A percentile compares a stretch with the other conserved stretches of the same genome.
phyloP scores from a whole-genome alignment of 2,797 vertebrate genomes.

The Dendrocincla fuliginosa region DNA sequence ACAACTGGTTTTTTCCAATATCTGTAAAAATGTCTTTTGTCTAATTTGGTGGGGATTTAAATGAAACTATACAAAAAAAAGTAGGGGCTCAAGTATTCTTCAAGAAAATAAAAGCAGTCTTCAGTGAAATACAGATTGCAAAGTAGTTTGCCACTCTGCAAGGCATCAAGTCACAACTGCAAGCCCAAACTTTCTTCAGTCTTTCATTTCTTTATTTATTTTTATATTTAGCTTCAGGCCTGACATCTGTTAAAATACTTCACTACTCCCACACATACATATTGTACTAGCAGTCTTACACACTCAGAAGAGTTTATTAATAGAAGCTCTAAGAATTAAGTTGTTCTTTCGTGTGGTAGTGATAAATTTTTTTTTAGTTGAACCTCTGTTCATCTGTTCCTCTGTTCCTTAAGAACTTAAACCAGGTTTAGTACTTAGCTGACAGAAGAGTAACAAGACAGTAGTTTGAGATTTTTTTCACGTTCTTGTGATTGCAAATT shows the following conservation, averaged over 20 bases:
- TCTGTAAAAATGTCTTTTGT: conserved; percentile 18
- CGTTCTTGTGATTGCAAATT: conserved; percentile 60
- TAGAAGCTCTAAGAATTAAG: conserved; percentile 48
- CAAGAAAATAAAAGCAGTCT: background rate
- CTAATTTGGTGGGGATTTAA: background rate
- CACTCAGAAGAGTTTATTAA: conserved; percentile 20
- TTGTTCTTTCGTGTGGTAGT: conserved; percentile 10
- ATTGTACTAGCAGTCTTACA: background rate
- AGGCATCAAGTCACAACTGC: background rate
- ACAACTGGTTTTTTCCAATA: conserved; percentile 20
- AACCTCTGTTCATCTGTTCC: conserved; percentile 33
- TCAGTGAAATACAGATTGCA: conserved; percentile 12
- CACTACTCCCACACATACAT: background rate
- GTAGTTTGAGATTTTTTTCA: background rate
- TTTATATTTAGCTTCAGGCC: background rate
- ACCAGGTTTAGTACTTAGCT: conserved; percentile 1
- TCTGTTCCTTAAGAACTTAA: conserved; percentile 37
- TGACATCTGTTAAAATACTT: conserved; percentile 27
- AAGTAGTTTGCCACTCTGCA: background rate
- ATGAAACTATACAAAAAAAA: background rate
- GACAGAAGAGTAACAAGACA: background rate
- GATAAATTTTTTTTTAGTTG: conserved; percentile 25
- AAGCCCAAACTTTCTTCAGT: conserved; percentile 20
- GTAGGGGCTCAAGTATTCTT: background rate
- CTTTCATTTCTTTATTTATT: conserved; percentile 24